phyloP scores from a whole-genome alignment of 1,140 invertebrate species.

The Gryon sp. region DNA sequence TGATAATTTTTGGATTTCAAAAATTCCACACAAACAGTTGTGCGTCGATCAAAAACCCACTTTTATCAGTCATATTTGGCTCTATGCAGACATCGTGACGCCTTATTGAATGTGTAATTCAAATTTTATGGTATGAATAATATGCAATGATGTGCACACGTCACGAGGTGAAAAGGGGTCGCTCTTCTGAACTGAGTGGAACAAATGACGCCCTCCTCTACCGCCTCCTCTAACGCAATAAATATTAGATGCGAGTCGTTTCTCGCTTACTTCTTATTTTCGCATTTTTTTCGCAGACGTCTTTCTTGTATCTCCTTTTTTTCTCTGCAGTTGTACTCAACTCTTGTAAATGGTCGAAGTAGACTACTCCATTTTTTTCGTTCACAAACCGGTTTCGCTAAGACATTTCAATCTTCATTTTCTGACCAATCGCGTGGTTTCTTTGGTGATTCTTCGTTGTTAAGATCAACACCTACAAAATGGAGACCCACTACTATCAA shows the following conservation, averaged over 20 bases:
- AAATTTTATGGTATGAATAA: constrained; percentile 75
- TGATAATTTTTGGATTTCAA: no score
- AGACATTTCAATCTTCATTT: no score
- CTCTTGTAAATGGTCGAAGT: no score
- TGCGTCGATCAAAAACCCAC: background rate
- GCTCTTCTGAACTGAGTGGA: constrained; percentile 35
- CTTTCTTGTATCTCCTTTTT: no score
- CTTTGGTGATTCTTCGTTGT: no score
- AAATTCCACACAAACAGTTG: background rate
- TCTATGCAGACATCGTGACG: constrained; percentile 59
- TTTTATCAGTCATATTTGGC: constrained; percentile 7
- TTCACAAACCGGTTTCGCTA: no score
- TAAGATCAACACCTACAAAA: no score
- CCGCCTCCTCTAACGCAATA: constrained; percentile 65
- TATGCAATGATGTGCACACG: constrained; percentile 68
- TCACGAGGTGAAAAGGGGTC: constrained; percentile 27
- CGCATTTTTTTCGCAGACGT: constrained; percentile 45
- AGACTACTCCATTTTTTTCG: no score
- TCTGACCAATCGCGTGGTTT: no score
- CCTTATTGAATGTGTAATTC: constrained; percentile 74
- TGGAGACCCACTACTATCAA: no score
- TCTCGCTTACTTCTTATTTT: constrained; percentile 53
- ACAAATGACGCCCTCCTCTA: constrained; percentile 28
- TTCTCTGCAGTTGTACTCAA: no score
- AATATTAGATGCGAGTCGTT: constrained; percentile 70